Base-by-base conservation (phyloP, 1,140 invertebrate species). In the Drosophila tani region DNA sequence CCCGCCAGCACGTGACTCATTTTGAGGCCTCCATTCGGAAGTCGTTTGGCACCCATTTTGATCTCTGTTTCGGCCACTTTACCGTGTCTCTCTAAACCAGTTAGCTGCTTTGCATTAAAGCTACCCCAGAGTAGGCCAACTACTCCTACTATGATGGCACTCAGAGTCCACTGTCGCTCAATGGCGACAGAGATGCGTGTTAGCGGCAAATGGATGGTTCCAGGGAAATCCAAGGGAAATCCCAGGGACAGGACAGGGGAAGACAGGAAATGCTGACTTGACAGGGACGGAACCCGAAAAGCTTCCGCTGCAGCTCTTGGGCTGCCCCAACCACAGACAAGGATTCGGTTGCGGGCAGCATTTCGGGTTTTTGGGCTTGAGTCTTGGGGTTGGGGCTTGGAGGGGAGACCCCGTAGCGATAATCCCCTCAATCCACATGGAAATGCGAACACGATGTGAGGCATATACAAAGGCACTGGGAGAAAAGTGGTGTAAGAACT, bases 31-130 rank as follows among this genome's bases (percentile, higher is more conserved):
- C 45, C 15, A 21, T 56, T 41, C 65, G 75, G 65, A 70, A 78
- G 75, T 80, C 53, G 59, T 67, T 80, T 59, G 60, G 68, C 69
- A 79, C 57, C 60, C 77, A 71, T 74, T 64, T 53, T 32, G 43
- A 55, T 27, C 51, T 51, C 29, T 32, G 29, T 57, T 32, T 76
- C 21, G 57, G 50, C 57, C 55, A 46, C 53, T 50, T 58, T 38
- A 15, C 55, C 41, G 68, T 43, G 50, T 63, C 51, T n/a, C 29
- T 29, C 49, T 65, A 64, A 70, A 68, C 50, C 50, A 77, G 63
- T 78, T 78, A 77, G 75, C 74, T 78, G 55, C 64, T 77, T 78
- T 68, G 75, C 74, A 78, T 78, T 77, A 78, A 78, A 55, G 50
- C 75, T 60, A 17, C 45, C 38, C 32, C 17, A 41, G 29, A 41